A percentile compares a stretch with the other conserved stretches of the same genome.
Conservation (phyloP, 2,797 vertebrate species). For the Darevskia mixta region DNA sequence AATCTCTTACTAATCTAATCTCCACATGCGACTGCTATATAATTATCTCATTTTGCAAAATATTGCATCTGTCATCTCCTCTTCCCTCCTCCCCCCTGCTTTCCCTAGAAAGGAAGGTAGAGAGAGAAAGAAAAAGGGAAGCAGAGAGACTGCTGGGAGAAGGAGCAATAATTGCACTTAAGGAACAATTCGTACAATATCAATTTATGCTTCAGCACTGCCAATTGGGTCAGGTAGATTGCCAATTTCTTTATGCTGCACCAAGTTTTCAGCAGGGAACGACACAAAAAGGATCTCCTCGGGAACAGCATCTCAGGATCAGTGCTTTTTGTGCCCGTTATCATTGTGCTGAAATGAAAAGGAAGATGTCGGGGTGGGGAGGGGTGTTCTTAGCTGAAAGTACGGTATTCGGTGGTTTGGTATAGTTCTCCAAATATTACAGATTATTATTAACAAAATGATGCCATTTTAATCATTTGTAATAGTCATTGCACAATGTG, state of each 20-base stretch:
- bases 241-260: slow-evolving; percentile 5
- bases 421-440: neutral
- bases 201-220: slow-evolving; percentile 19
- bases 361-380: neutral
- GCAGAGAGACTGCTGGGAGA: slow-evolving; percentile 50
- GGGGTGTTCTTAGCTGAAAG: neutral
- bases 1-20: slow-evolving; percentile 78
- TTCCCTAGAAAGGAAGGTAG: slow-evolving; percentile 59
- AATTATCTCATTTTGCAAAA: slow-evolving; percentile 81
- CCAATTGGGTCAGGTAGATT: neutral
- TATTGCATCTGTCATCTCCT: slow-evolving; percentile 75
- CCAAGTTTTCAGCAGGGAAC: neutral
- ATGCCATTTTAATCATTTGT: slow-evolving; percentile 1
- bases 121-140: slow-evolving; percentile 42
- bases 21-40: slow-evolving; percentile 74
- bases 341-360: neutral
- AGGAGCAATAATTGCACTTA: slow-evolving; percentile 57
- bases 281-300: neutral
- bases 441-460: neutral
- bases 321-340: neutral
- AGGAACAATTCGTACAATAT: slow-evolving; percentile 56
- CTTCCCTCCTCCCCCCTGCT: neutral
- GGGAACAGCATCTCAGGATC: neutral
- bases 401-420: neutral
- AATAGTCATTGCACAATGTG: neutral